These are phyloP conservation scores for Isoperla grammatica DNA, from an alignment of 2,888 invertebrate genomes.

Conservation along the genomic window DNA sequence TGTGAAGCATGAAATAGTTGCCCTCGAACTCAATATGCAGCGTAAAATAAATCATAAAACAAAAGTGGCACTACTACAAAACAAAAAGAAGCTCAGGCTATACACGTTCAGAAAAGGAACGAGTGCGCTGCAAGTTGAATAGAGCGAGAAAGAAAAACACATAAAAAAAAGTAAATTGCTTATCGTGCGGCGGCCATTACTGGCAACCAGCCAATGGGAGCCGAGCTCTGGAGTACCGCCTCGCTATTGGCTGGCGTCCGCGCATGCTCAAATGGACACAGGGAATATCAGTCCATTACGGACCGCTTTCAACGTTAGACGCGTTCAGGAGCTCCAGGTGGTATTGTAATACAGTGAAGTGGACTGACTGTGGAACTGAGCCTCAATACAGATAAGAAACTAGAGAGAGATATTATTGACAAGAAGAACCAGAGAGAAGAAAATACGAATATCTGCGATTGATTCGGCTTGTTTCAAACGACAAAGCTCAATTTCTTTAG, in stretches of 20 bases:
- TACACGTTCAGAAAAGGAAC: neutral
- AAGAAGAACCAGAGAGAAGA: no score
- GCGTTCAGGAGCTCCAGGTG: neutral
- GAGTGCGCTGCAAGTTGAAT: neutral
- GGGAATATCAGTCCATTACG: slow-evolving; percentile 12
- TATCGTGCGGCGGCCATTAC: slow-evolving; percentile 26
- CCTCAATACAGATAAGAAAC: no score
- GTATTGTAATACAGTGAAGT: neutral
- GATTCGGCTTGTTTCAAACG: no score
- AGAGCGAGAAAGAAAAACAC: neutral
- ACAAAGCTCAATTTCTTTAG: no score
- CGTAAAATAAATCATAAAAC: slow-evolving; percentile 1
- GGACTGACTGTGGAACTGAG: slow-evolving; percentile 9
- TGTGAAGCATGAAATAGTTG: no score
- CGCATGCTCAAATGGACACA: slow-evolving; percentile 21
- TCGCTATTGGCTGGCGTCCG: slow-evolving; percentile 18
- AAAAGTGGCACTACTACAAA: slow-evolving; percentile 1
- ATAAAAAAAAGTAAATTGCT: slow-evolving; percentile 5
- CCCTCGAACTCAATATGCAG: no score
- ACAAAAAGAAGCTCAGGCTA: neutral
- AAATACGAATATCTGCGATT: no score
- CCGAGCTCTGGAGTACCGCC: neutral
- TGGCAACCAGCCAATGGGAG: slow-evolving; percentile 16
- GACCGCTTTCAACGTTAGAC: slow-evolving; percentile 1
- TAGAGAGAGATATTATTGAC: no score